A percentile compares a stretch with the other conserved stretches of the same genome.
phyloP scores from a whole-genome alignment of 2,113 vertebrate species.

The Abramis brama region DNA sequence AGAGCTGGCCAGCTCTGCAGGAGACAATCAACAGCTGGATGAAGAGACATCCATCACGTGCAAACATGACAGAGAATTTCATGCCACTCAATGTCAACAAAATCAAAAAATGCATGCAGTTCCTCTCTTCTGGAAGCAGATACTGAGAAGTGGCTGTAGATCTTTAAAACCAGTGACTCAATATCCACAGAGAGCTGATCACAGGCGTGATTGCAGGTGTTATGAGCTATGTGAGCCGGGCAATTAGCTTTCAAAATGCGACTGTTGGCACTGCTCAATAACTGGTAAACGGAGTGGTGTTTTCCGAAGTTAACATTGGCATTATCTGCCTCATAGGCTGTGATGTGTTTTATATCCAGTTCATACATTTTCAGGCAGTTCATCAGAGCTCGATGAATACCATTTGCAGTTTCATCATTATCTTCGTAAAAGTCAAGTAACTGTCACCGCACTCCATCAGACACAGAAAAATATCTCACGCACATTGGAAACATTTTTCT shows the following conservation, averaged over 20 bases:
- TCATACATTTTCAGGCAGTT: no score
- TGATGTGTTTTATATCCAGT: background rate
- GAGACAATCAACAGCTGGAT: slow-evolving; percentile 39
- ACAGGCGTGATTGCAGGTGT: no score
- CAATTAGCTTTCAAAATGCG: background rate
- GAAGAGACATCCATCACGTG: slow-evolving; percentile 28
- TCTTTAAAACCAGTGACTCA: no score
- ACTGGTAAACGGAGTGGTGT: background rate
- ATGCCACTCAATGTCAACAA: background rate
- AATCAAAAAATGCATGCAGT: slow-evolving; percentile 22
- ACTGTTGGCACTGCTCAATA: background rate
- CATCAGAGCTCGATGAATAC: no score
- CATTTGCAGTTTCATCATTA: no score
- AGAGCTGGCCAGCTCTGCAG: slow-evolving; percentile 41
- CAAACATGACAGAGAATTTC: background rate
- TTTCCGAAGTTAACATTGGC: background rate
- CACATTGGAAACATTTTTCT: no score
- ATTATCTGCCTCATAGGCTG: background rate
- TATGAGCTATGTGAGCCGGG: no score
- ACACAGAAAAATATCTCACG: no score
- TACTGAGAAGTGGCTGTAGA: background rate
- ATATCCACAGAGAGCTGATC: no score
- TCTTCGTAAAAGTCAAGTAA: no score
- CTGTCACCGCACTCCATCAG: no score
- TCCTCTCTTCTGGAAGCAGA: slow-evolving; percentile 41